Base-by-base conservation (phyloP, 1,140 invertebrate species). In the Zaprionus davidi region DNA sequence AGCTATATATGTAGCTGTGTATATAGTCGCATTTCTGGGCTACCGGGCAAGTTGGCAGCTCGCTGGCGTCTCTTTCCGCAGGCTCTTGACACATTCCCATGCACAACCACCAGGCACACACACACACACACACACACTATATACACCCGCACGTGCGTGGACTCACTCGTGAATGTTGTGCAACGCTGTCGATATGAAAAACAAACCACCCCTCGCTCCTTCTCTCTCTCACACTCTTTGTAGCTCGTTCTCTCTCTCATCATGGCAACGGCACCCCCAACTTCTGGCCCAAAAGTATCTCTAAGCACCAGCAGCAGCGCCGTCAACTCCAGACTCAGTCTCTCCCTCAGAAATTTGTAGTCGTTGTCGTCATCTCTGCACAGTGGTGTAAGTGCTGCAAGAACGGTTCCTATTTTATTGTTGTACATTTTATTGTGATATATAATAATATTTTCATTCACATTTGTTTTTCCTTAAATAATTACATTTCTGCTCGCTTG, bases 61-160 rank as follows among this genome's bases (percentile, higher is more conserved):
- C 69, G 36, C 41, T 49, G 36, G 31, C 3, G 12, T 38, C 49
- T 24, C 51, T 70, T 71, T 22, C 72, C 58, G 31, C 59, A 51
- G 56, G 26, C 69, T 68, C 69, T 74, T 66, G 55, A 78, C 69
- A 83, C 64, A 86, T 86, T 88, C 77, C 83, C 65, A 41, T 80
- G 59, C 83, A 79, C 24, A 11, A 17, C 41, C 66, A 20, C n/a
- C 63, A 57, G 15, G 22, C 55, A 65, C 41, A 46, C 38, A 11
- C 11, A 26, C 20, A 36, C 4, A 38, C 31, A 17, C 4, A n/a
- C n/a, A n/a, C n/a, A n/a, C n/a, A n/a, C n/a, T n/a, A n/a, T 59
- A 38, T 15, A 3, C 38, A 58, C 56, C 9, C 66, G 72, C 77
- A 84, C 76, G 70, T 78, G 78, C 64, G 36, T 65, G 55, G 53